Evolutionary conservation across 2,113 vertebrate species (phyloP).

Genomic region (Lontra canadensis): DNA sequence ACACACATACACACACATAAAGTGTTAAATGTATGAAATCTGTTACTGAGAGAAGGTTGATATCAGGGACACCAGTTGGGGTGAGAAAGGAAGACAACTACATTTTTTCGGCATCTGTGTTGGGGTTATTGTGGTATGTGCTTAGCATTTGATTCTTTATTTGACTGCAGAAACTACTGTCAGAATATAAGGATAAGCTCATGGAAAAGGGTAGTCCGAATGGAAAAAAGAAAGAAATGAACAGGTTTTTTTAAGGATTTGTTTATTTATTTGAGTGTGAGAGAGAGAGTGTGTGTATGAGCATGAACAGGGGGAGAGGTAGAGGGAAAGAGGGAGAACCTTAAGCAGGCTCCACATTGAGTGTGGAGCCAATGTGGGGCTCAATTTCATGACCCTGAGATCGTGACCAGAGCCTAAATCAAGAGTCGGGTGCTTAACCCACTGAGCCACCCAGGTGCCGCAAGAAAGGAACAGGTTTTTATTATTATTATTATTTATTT

Average conservation of each 20-base stretch:
- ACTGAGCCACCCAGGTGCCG: not conserved
- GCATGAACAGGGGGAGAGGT: not conserved
- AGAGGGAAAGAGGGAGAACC: not conserved
- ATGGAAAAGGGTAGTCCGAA: not conserved
- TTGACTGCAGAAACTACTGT: not conserved
- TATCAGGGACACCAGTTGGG: not conserved
- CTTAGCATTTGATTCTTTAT: not conserved
- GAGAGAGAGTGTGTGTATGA: not conserved
- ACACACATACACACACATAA: not conserved
- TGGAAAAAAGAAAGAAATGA: not conserved
- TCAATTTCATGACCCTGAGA: not conserved
- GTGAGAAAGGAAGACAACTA: not conserved
- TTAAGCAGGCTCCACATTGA: not conserved
- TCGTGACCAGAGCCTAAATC: not conserved
- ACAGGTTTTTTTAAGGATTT: not conserved
- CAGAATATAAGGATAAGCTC: not conserved
- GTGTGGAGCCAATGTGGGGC: accelerated
- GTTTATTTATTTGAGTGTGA: not conserved
- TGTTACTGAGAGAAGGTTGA: not conserved
- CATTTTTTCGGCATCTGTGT: not conserved
- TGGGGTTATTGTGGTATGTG: not conserved
- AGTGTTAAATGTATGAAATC: not conserved
- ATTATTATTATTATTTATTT: too few species aligned
- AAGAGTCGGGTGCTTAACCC: not conserved
- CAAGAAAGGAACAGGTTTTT: not conserved